Percentiles rank a stretch among this genome's conserved stretches.
phyloP scores from a whole-genome alignment of 2,888 invertebrate genomes.

The Mesorhabditis sp. region DNA sequence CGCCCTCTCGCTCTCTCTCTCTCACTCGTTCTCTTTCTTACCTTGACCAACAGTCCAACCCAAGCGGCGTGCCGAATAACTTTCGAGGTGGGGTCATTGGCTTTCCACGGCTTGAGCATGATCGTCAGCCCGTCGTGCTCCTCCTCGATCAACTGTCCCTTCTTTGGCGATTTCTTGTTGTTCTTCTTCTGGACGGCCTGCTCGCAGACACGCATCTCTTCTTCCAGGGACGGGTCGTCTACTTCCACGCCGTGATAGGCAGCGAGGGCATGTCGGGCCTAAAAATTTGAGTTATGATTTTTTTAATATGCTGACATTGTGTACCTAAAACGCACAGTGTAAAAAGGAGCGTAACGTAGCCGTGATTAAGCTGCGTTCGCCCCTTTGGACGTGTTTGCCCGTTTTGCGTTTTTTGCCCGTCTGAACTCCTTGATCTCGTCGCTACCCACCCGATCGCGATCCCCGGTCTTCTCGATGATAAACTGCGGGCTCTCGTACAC shows the following conservation, averaged over 20 bases:
- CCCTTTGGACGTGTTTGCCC: not conserved
- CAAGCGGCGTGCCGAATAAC: slow-evolving; percentile 28
- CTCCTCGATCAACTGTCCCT: not conserved
- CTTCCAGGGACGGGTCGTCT: slow-evolving; percentile 24
- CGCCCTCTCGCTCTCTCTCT: not conserved
- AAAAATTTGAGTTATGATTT: not conserved
- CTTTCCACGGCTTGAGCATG: slow-evolving; percentile 27
- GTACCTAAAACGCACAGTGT: too few species aligned
- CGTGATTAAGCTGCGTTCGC: too few species aligned
- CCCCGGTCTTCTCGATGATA: slow-evolving; percentile 24
- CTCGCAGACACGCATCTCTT: slow-evolving; percentile 23
- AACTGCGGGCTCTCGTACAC: slow-evolving; percentile 27
- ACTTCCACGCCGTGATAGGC: slow-evolving; percentile 26
- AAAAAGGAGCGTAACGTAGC: too few species aligned
- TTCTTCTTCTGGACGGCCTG: slow-evolving; percentile 15
- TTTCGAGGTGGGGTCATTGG: slow-evolving; percentile 20
- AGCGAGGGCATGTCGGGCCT: slow-evolving; percentile 28
- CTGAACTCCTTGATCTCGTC: not conserved
- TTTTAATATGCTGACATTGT: not conserved
- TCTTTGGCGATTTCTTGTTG: slow-evolving; percentile 7
- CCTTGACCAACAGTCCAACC: slow-evolving; percentile 29
- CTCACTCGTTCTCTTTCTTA: not conserved
- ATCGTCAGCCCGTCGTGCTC: slow-evolving; percentile 21
- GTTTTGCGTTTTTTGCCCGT: not conserved
- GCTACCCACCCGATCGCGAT: slow-evolving; percentile 15